These are phyloP conservation scores for Gephyroberyx darwinii DNA, from an alignment of 2,797 vertebrate genomes.

Conservation along the genomic window DNA sequence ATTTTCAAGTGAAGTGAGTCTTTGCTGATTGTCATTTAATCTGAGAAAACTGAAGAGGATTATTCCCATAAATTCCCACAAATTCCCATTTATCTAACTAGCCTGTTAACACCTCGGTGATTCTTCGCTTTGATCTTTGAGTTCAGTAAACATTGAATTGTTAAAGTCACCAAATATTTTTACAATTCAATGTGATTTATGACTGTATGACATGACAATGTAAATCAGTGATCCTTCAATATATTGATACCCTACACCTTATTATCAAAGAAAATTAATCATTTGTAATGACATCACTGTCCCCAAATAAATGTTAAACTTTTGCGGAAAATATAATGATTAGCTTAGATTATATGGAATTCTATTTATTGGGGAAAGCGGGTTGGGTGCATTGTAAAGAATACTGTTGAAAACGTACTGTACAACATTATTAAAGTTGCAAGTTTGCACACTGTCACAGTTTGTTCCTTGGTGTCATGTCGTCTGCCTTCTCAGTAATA, in stretches of 20 bases:
- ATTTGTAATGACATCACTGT: constrained; percentile 60
- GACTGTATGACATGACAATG: constrained; percentile 47
- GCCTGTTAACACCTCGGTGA: constrained; percentile 28
- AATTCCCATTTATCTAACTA: constrained; percentile 31
- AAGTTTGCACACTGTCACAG: constrained; percentile 76
- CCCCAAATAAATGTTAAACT: constrained; percentile 64
- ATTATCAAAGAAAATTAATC: constrained; percentile 34
- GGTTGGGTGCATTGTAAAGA: constrained; percentile 69
- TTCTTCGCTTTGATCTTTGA: constrained; percentile 48
- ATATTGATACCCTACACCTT: constrained; percentile 41
- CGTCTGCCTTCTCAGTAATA: background rate
- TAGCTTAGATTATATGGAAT: constrained; percentile 69
- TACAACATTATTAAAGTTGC: constrained; percentile 81
- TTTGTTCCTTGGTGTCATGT: constrained; percentile 30
- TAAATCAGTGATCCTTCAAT: constrained; percentile 58
- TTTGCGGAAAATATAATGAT: constrained; percentile 58
- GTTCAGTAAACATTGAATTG: constrained; percentile 59
- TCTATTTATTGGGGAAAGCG: constrained; percentile 72
- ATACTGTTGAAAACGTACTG: constrained; percentile 78
- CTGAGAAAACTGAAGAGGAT: constrained; percentile 15
- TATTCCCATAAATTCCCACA: constrained; percentile 21
- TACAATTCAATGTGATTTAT: constrained; percentile 63
- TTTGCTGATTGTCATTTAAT: constrained; percentile 41
- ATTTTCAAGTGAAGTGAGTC: constrained; percentile 59
- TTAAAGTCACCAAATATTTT: constrained; percentile 63